Evolutionary conservation across 2,888 invertebrate species (phyloP), one percentile per base, ranked within the genome.

Genomic region (Epistrophella euchroma): DNA sequence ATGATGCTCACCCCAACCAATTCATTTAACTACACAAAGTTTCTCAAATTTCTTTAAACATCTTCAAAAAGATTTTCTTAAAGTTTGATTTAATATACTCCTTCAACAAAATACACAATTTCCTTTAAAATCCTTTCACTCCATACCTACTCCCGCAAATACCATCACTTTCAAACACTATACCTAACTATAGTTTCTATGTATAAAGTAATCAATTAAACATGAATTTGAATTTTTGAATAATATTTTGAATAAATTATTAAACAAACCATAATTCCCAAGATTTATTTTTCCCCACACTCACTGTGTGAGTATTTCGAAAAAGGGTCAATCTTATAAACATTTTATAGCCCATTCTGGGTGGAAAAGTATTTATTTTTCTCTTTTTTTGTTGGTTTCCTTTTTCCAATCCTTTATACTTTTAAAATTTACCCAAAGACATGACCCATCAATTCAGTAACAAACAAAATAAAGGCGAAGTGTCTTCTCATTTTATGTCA

Each of bases 341-440:
- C 60, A 40, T 60, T 60, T 40, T 40, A 60, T 22, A 35, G 6
- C 37, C 19, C 58, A 19, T 19, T 22, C 15, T 10, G 60, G 60
- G 1, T 60, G 37, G 9, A 58, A 37, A 58, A 40, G n/a, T 22
- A 4, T 37, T 17, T 37, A 11, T 37, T 17, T 22, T 19, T 17
- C 35, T 2, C 3, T 4, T 58, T 43, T 28, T 22, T 19, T 25
- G 10, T n/a, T 0, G 10, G 32, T 25, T 25, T 43, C 17, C 7
- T 11, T 47, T 50, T 64, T 47, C 32, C 17, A 45, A 47, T 15
- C 32, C 47, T 17, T n/a, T n/a, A n/a, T 47, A 35, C 47, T 32
- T 47, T 66, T 22, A 64, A 64, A 45, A 66, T 66, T 66, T 35
- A 50, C 66, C 66, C 66, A 47, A 35, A 35, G 50, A 66, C 68